Evolutionary conservation across 2,113 vertebrate genomes (phyloP), one percentile per base, ranked within the genome.

Genomic region (Athene noctua): DNA sequence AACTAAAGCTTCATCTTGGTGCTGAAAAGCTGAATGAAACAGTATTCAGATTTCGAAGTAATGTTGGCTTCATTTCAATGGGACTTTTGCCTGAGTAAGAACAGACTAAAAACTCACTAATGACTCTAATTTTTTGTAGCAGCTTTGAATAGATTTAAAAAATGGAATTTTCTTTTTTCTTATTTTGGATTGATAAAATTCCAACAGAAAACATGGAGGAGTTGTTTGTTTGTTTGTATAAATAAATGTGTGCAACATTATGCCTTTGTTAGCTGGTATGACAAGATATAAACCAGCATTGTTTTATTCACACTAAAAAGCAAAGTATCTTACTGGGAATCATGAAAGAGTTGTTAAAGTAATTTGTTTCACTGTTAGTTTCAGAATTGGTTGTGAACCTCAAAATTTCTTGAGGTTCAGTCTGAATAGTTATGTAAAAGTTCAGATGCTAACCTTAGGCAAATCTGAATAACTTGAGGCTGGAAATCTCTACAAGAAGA

Each of bases 11-110:
- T 95, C 96, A 91, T 95, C 92, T 95, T 95, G 94, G 92, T 96
- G 92, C 95, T 96, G 96, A 97, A 96, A 97, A 97, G 91, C 96
- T 97, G 96, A 97, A 97, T 96, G 96, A 95, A 97, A 97, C 96
- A 96, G 97, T 95, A 94, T 96, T 96, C 96, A 97, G 78, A 97
- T 97, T 94, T 94, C 95, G 96, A 97, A 94, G 95, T 96, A 95
- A 94, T 94, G 86, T 97, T 97, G 95, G 95, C 95, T 97, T 94
- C 80, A 91, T 95, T 95, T 97, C 96, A 97, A 46, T 94, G 95
- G 92, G 91, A 92, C 80, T 96, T 97, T 97, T 97, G 94, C 93
- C 89, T 97, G 92, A 97, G 91, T 97, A 97, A 91, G 89, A 96
- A 94, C 89, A 95, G 95, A 91, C 91, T 96, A 94, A 97, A 95